phyloP scores from a whole-genome alignment of 2,888 invertebrate species.

The Megamerina dolium region DNA sequence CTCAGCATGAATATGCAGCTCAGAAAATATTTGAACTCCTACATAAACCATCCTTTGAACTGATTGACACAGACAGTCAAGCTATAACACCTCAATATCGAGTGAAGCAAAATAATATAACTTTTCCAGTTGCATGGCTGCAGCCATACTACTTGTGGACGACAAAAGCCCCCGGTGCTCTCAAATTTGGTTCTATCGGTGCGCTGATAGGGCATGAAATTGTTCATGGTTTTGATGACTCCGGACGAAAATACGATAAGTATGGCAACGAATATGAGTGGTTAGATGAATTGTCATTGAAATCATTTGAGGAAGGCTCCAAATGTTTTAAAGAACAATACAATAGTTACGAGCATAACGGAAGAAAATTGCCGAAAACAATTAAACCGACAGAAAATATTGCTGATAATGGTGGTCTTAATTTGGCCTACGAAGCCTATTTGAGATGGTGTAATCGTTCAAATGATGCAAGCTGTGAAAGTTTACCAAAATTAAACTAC shows the following conservation, averaged over 20 bases:
- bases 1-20: too few species aligned
- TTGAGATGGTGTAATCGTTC: constrained; percentile 27
- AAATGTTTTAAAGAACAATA: constrained; percentile 39
- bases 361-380: constrained; percentile 27
- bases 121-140: too few species aligned
- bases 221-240: constrained; percentile 41
- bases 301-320: constrained; percentile 27
- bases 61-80: constrained; percentile 5
- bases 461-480: constrained; percentile 24
- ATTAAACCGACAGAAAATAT: constrained; percentile 38
- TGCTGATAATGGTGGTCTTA: constrained; percentile 43
- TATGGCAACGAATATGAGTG: constrained; percentile 32
- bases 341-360: constrained; percentile 28
- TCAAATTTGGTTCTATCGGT: constrained; percentile 37
- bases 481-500: constrained; percentile 32
- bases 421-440: constrained; percentile 40
- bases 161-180: constrained; percentile 32
- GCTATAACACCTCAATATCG: too few species aligned
- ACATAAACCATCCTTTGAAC: constrained; percentile 4
- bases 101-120: too few species aligned
- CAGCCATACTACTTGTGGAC: too few species aligned
- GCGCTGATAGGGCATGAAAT: constrained; percentile 38
- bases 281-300: constrained; percentile 36
- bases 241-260: constrained; percentile 35
- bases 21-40: too few species aligned